Evolutionary conservation across 2,888 invertebrate genomes (phyloP).

Genomic region (Eutolmus rufibarbis): DNA sequence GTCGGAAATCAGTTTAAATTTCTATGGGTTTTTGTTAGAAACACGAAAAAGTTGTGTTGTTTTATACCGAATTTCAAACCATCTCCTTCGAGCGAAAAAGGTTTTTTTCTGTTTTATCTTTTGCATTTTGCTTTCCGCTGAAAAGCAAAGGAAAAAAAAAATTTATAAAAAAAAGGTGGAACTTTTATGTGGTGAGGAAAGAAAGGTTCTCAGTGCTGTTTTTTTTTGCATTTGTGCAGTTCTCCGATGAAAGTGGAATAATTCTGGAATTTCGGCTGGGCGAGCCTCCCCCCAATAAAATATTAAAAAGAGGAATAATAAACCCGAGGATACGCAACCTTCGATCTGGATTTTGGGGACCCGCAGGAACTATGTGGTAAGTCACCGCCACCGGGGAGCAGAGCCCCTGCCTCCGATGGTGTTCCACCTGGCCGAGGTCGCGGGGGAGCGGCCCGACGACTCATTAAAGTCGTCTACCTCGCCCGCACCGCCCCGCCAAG

Average conservation of each 20-base stretch:
- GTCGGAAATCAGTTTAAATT: neutral
- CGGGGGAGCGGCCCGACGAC: neutral
- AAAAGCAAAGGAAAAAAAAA: neutral
- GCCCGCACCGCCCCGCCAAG: neutral
- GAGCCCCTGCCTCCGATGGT: neutral
- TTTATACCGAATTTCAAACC: neutral
- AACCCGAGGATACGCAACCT: neutral
- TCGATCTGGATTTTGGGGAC: neutral
- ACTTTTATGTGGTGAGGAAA: constrained; percentile 2
- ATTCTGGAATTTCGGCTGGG: neutral
- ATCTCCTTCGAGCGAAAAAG: neutral
- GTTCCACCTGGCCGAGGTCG: neutral
- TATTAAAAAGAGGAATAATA: neutral
- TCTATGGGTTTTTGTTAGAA: constrained; percentile 12
- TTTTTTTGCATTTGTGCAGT: neutral
- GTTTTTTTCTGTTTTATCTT: neutral
- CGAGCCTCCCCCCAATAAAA: neutral
- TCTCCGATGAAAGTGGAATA: neutral
- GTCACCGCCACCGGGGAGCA: neutral
- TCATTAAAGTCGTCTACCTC: constrained; percentile 2
- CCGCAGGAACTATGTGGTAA: constrained; percentile 30
- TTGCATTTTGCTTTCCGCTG: neutral
- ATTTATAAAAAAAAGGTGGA: constrained; percentile 11
- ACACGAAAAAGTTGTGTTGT: neutral
- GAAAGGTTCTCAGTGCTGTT: constrained; percentile 2